Base-by-base conservation (phyloP, 2,113 vertebrate genomes). In the Gobiocypris rarus region DNA sequence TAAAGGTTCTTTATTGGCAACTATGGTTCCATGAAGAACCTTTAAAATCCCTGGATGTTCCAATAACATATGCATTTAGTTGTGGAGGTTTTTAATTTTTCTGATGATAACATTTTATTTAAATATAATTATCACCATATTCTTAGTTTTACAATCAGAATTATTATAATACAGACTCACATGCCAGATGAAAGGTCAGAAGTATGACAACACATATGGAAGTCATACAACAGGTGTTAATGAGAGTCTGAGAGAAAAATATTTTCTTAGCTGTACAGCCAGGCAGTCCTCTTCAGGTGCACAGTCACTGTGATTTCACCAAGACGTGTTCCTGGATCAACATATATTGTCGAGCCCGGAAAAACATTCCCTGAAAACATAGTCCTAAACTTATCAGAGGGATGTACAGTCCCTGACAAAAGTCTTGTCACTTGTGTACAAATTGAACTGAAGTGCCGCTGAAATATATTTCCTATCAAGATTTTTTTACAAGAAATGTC, bases 41-140 rank as follows among this genome's bases (percentile, higher is more conserved):
- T 52, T 52, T 19, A 52, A 52, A 15, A 19, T 52, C 5, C 15
- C 50, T 19, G 50, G 45, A 52, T 10, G 43, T 5, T 22, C 69
- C 11, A 43, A 8, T 14, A 71, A 71, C 69, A 41, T 19, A 75
- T 0, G 8, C 1, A 75, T 50, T 31, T 19, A 31, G 1, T 19
- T 19, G 17, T 54, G 17, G 52, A 67, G 3, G 31, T 69, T 76
- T 8, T 70, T 28, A 5, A 28, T 2, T 54, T n/a, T 69, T 59
- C 19, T 11, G 24, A 83, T 83, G 77, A 75, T 70, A 26, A 54
- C 24, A 58, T 75, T 79, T 58, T 59, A 79, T 87, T 80, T 75
- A 74, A 80, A 83, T 82, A 67, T 67, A 75, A 58, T 50, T 50
- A 58, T 84, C 78, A 73, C 70, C 75, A 67, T 73, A 45, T 38